A percentile compares a stretch with the other conserved stretches of the same genome.
Evolutionary conservation across 2,888 invertebrate species (phyloP).

Genomic region (Lysandra bellargus): DNA sequence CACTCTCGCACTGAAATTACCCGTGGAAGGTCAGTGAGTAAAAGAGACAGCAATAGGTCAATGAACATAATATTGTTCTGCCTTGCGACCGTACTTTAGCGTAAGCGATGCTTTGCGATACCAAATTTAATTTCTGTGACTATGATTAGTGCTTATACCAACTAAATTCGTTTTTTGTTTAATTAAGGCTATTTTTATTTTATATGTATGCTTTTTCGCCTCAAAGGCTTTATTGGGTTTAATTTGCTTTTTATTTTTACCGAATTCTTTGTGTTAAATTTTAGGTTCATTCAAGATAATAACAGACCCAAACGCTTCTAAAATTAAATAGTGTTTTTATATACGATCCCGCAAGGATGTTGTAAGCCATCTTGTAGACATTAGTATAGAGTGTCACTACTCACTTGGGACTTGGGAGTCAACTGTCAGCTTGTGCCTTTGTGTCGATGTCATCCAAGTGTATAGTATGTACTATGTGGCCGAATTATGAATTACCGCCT

Average conservation of each 20-base stretch:
- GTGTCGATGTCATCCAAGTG: background rate
- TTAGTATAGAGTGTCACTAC: background rate
- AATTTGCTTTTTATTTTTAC: background rate
- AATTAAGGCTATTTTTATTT: background rate
- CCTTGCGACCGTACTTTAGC: slow-evolving; percentile 41
- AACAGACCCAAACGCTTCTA: background rate
- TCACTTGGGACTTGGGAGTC: background rate
- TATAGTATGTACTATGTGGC: background rate
- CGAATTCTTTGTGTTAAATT: background rate
- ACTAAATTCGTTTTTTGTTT: background rate
- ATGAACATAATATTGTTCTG: background rate
- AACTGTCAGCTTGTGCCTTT: background rate
- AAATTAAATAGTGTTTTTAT: background rate
- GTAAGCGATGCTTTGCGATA: slow-evolving; percentile 62
- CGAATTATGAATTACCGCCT: too few relatives aligned
- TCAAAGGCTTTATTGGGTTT: slow-evolving; percentile 1
- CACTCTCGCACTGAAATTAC: too few relatives aligned
- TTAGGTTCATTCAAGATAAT: background rate
- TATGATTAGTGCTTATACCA: slow-evolving; percentile 50
- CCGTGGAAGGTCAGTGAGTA: too few relatives aligned
- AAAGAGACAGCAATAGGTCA: too few relatives aligned
- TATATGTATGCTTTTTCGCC: slow-evolving; percentile 9
- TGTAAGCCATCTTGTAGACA: background rate
- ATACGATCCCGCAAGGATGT: background rate
- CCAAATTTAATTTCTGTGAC: slow-evolving; percentile 63